A percentile compares a stretch with the other conserved stretches of the same genome.
phyloP scores from a whole-genome alignment of 2,113 vertebrate species.

The Macroglossus sobrinus region DNA sequence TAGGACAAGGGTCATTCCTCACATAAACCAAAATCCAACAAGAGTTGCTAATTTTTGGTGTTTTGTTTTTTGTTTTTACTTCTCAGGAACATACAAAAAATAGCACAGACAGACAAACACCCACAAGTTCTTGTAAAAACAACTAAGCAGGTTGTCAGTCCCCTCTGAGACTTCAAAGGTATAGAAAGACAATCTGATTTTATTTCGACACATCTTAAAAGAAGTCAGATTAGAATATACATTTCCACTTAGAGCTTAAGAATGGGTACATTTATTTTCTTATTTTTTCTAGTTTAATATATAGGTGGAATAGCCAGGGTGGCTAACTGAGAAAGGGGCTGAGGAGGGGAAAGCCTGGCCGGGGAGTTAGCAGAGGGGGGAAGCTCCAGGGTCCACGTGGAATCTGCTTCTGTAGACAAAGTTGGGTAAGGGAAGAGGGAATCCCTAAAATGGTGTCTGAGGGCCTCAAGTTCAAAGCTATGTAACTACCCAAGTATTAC shows the following conservation, averaged over 20 bases:
- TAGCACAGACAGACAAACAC: neutral
- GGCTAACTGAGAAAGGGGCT: neutral
- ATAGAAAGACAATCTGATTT: neutral
- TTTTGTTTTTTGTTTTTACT: neutral
- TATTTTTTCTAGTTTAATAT: neutral
- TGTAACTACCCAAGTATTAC: neutral
- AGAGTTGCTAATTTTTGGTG: neutral
- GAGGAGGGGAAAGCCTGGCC: neutral
- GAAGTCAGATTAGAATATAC: neutral
- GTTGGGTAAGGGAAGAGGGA: neutral
- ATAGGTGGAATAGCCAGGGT: neutral
- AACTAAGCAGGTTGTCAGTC: neutral
- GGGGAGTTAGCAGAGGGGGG: no score
- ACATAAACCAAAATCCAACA: neutral
- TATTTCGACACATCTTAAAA: neutral
- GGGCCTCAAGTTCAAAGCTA: neutral
- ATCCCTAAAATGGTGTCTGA: neutral
- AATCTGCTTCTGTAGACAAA: neutral
- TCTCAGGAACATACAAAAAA: neutral
- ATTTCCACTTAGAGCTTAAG: neutral
- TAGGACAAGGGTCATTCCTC: neutral
- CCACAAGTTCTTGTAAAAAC: neutral
- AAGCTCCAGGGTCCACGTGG: neutral
- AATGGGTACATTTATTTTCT: neutral
- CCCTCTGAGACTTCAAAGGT: neutral